A percentile compares a stretch with the other conserved stretches of the same genome.
These are phyloP conservation scores for Trachops cirrhosus DNA, from an alignment of 2,797 vertebrate species.

Conservation along the genomic window DNA sequence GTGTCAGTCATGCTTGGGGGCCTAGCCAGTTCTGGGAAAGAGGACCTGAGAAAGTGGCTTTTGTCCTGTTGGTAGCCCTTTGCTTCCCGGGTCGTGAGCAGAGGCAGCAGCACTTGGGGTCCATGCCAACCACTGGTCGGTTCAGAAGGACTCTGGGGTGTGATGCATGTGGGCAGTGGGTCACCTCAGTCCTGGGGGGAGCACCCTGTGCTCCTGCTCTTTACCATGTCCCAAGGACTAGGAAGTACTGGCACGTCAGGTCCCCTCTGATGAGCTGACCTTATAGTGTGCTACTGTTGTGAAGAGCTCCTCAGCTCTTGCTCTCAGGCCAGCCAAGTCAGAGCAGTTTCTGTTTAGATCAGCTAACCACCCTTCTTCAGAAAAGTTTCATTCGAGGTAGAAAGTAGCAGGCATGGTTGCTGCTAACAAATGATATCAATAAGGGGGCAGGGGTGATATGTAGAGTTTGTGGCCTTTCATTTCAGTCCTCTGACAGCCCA, in stretches of 20 bases:
- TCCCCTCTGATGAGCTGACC: not conserved
- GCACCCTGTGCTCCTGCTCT: not conserved
- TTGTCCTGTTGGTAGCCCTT: not conserved
- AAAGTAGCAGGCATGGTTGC: not conserved
- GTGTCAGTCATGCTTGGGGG: too few species aligned
- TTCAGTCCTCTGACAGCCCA: not conserved
- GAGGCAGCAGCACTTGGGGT: not conserved
- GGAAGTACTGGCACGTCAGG: not conserved
- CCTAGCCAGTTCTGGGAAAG: too few species aligned
- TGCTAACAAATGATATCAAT: not conserved
- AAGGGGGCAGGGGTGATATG: not conserved
- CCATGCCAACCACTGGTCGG: not conserved
- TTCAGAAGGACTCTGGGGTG: not conserved
- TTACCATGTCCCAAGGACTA: not conserved
- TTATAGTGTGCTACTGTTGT: not conserved
- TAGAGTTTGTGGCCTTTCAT: not conserved
- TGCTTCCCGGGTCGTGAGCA: not conserved
- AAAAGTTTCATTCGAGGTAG: not conserved
- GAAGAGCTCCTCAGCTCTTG: not conserved
- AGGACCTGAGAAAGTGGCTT: too few species aligned
- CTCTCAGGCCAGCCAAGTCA: not conserved
- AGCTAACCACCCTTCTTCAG: not conserved
- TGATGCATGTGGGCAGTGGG: not conserved
- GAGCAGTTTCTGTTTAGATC: not conserved
- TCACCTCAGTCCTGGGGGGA: fast-evolving